A percentile compares a stretch with the other conserved stretches of the same genome.
Conservation (phyloP, 1,140 invertebrate genomes). For the Meloidogyne floridensis region DNA sequence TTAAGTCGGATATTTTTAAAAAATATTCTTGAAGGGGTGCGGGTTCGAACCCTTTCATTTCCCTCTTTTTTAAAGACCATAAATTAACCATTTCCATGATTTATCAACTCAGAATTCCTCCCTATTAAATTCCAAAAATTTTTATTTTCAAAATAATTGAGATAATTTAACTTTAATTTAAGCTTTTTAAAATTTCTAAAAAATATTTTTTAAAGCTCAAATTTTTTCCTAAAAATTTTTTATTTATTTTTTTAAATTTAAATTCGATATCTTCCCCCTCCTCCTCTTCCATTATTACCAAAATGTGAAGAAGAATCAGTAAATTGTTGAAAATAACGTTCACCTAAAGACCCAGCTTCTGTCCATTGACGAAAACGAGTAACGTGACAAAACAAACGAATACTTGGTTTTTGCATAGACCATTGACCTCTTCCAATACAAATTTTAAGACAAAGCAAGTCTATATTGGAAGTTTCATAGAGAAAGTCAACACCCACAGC, state of each 20-base stretch:
- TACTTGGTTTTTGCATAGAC: slow-evolving; percentile 58
- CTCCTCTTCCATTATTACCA: background rate
- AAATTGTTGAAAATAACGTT: slow-evolving; percentile 61
- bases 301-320: slow-evolving; percentile 28
- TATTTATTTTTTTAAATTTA: background rate
- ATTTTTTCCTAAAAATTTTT: no score
- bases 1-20: no score
- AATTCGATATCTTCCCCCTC: background rate
- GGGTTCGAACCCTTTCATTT: no score
- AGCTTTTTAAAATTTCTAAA: background rate
- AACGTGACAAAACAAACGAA: slow-evolving; percentile 59
- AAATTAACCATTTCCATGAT: background rate
- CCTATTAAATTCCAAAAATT: background rate
- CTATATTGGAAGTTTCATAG: slow-evolving; percentile 55
- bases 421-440: slow-evolving; percentile 50
- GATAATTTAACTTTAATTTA: background rate
- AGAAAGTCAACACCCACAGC: slow-evolving; percentile 58
- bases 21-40: no score
- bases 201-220: no score
- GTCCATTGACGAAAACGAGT: slow-evolving; percentile 62
- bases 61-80: no score
- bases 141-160: background rate
- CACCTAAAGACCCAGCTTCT: slow-evolving; percentile 57
- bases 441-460: slow-evolving; percentile 55
- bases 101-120: background rate